Evolutionary conservation across 2,888 invertebrate species (phyloP), one percentile per base, ranked within the genome.

Genomic region (Sabellastarte sp.): DNA sequence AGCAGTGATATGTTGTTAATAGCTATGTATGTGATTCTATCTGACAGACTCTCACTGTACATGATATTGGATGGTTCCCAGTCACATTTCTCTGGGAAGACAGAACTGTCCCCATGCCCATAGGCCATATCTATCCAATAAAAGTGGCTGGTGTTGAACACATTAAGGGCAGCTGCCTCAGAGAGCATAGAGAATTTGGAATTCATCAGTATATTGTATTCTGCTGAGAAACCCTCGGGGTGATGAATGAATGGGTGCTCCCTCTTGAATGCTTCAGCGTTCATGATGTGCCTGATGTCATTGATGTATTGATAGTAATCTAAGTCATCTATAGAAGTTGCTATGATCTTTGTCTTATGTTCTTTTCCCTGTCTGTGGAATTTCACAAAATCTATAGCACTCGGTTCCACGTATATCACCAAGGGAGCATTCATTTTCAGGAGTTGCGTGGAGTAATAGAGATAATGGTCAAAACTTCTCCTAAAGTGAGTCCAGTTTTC

Each of bases 51-150:
- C 1, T 32, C 32, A 15, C 55, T 51, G 51, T 65, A 57, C 55
- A 67, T 64, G 5, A 72, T 53, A 20, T 59, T 57, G 24, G 56
- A 30, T 2, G 74, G 74, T 4, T 60, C 52, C 74, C 74, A 74
- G 1, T 60, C 50, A 30, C 69, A 69, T 26, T 61, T 63, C n/a
- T 32, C 50, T 2, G 73, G 73, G 57, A 60, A 66, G 29, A 73
- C 57, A n/a, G n/a, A n/a, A 57, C 68, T 67, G 20, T 72, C 50
- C 3, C 77, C 79, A 57, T 80, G 80, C 0, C 80, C 79, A 61
- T 82, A 82, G 3, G 82, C 82, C 4, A 78, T 79, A 68, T 82
- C 82, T 32, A 82, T 60, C 82, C 82, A 82, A 32, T 76, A 73
- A 66, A 81, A 82, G 64, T 75, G 73, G 32, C 73, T 70, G 3